Evolutionary conservation across 2,888 invertebrate genomes (phyloP), one percentile per base, ranked within the genome.

Genomic region (Drosophila neotestacea): DNA sequence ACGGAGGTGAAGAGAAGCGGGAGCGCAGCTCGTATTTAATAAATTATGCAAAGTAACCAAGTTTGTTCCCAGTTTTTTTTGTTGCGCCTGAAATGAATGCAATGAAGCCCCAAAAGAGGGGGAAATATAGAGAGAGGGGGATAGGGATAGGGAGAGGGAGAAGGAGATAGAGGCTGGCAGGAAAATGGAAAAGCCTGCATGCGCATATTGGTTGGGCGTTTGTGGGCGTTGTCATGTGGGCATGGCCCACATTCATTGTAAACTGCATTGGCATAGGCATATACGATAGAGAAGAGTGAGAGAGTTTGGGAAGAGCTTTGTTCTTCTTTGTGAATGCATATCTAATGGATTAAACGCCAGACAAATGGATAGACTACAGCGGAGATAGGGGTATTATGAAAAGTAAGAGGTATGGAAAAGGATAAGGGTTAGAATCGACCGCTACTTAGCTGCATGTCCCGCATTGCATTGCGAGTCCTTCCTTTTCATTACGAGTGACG

Each of bases 11-110:
- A 22, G 32, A 16, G 34, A 6, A n/a, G 30, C 34, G 7, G 36
- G 36, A 28, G 27, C 9, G 41, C 42, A 47, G 55, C 52, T 81
- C 77, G 78, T 81, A 81, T 80, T 80, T 81, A 80, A 80, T 80
- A 80, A 80, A 80, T 80, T 80, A 80, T 80, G 81, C 81, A 81
- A 80, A 81, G 79, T 81, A 81, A 74, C 79, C 74, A 79, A 72
- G 77, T 70, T 73, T 67, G 50, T 59, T 44, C 32, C 16, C 38
- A 54, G 46, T 50, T 51, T 68, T 58, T 47, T 62, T 64, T 62
- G 54, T 44, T 54, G 52, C 38, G 65, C 44, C 44, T 54, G 58
- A 77, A 74, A 68, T 64, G 69, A 80, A 77, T 74, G 74, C 68
- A 69, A 65, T 67, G 78, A 71, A 67, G 69, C 51, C 47, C 47